Evolutionary conservation across 2,113 vertebrate genomes (phyloP), one percentile per base, ranked within the genome.

Genomic region (Tupaia chinensis): DNA sequence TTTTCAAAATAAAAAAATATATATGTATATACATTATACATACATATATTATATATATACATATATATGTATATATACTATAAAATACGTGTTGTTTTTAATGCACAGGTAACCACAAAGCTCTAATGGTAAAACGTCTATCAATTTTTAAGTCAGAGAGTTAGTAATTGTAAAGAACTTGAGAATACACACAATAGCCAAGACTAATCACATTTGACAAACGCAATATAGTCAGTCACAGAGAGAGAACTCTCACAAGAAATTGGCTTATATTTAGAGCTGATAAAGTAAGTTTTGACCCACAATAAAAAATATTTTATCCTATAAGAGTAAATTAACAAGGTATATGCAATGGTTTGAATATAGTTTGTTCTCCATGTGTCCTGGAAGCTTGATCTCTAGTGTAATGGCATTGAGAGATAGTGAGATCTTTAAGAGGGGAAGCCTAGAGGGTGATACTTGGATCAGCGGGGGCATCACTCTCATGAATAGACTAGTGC

Each of bases 281-380:
- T 90, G 12, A 53, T 68, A 92, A 72, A 29, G 68, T 73, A 94
- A 82, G 81, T 63, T 69, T 73, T 74, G 53, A 85, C 14, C 44
- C 13, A 73, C 16, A 85, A 13, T n/a, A 91, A 93, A 73, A 83
- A 90, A 8, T 80, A 93, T 61, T 95, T 97, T 69, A 66, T 74
- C 9, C 19, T 84, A 3, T 54, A 81, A 86, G 9, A 17, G 92
- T 76, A 89, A 83, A 70, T 87, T 83, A 74, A 29, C 6, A 93
- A 92, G 61, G 7, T 80, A 15, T 44, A 44, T 44, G 3, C 44
- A 3, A 44, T 44, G 44, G 44, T 44, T 44, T 44, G 44, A 44
- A 44, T 44, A 44, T 44, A 44, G 44, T 44, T 44, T 44, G 44
- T 44, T 44, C 44, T 44, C 44, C 44, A 5, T 44, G 5, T 44